Base-by-base conservation (phyloP, 2,888 invertebrate species). In the Drosophila aldrichi region DNA sequence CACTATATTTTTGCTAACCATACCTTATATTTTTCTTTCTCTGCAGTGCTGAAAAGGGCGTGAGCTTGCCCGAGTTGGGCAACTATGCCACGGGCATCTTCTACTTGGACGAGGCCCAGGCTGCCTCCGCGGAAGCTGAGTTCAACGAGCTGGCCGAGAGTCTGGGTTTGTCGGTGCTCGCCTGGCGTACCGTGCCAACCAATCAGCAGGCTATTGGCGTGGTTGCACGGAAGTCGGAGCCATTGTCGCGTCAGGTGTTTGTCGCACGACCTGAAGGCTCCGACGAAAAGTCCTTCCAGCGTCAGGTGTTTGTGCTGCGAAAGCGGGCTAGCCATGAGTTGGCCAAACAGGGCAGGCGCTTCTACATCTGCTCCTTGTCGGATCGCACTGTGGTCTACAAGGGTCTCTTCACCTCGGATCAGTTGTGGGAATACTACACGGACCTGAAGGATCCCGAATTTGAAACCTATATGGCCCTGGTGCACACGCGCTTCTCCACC, bases 401-500 rank as follows among this genome's bases (percentile, higher is more conserved):
- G 94, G 99, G 99, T 43, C 96, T 99, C 91, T 95, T 99, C 84
- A 98, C 98, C 38, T 98, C 99, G 1, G 96, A 97, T 92, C 99
- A 99, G 93, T 82, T 93, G n/a, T 94, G 97, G 97, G 95, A 95
- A 25, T 96, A 96, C 92, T 96, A 96, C 93, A 95, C 95, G 75
- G 96, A 96, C 92, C 93, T 96, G 63, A 92, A 91, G 87, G 94
- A 96, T 93, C 96, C 96, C 2, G 95, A 95, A 81, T 99, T 97
- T 94, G 97, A 98, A 88, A 98, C 98, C 3, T 98, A 99, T 93
- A 93, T 99, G 92, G 98, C 99, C 46, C 93, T 99, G 92, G 98
- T 99, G 9, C 99, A 99, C 93, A 99, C 99, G 44, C 95, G 99
- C 79, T 99, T 99, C 94, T 99, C 99, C 16, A 99, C 99, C 77